These are phyloP conservation scores for Argentina silus DNA, from an alignment of 2,797 vertebrate genomes.

Conservation along the genomic window DNA sequence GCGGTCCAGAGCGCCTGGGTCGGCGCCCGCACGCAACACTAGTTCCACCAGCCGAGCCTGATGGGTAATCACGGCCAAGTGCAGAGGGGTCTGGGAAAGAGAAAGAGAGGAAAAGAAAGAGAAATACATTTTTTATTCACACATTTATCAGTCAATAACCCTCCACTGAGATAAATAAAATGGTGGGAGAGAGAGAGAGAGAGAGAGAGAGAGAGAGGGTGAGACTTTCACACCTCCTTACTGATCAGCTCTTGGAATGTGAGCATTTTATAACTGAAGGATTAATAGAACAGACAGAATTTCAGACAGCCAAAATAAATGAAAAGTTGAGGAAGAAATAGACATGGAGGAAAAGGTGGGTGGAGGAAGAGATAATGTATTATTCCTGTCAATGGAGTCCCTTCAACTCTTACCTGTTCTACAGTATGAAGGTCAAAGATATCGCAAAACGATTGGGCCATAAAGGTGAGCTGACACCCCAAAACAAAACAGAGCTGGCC, in stretches of 20 bases:
- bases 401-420: conserved; percentile 50
- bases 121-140: too few relatives aligned
- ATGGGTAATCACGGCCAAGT: conserved; percentile 88
- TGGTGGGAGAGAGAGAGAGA: conserved; percentile 5
- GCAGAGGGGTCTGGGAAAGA: conserved; percentile 83
- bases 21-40: conserved; percentile 79
- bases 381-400: conserved; percentile 41
- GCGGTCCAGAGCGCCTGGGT: conserved; percentile 83
- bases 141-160: not conserved
- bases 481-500: conserved; percentile 29
- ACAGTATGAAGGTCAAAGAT: conserved; percentile 60
- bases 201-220: not conserved
- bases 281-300: too few relatives aligned
- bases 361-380: conserved; percentile 1
- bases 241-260: too few relatives aligned
- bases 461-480: conserved; percentile 18
- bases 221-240: not conserved
- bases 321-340: not conserved
- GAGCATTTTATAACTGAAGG: too few relatives aligned
- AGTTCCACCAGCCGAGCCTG: conserved; percentile 75
- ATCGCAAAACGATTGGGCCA: conserved; percentile 24
- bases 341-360: not conserved
- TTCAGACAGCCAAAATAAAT: not conserved
- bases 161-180: conserved; percentile 17
- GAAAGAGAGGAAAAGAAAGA: not conserved